Conservation (phyloP, 2,888 invertebrate genomes). For the Apocheima hispidaria region DNA sequence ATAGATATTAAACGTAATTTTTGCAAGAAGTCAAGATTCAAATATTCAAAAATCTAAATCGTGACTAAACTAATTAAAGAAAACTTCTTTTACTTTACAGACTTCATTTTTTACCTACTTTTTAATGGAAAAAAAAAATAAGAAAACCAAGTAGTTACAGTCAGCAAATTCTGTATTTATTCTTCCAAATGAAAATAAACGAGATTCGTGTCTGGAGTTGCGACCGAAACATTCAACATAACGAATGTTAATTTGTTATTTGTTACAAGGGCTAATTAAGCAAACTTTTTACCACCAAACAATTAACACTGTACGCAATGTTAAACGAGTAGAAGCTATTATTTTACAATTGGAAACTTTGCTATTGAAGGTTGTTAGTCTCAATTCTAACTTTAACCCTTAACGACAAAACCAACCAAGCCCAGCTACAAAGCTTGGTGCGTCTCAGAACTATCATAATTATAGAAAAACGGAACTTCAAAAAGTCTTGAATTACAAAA, state of each 20-base stretch:
- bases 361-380: not conserved
- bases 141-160: not conserved
- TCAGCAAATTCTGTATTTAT: not conserved
- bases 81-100: not conserved
- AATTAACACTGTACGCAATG: slow-evolving; percentile 19
- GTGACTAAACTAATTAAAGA: not conserved
- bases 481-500: no score
- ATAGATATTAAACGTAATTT: no score
- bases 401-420: no score
- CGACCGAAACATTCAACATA: slow-evolving; percentile 23
- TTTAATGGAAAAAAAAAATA: not conserved
- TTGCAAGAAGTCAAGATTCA: no score
- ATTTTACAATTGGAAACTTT: slow-evolving; percentile 3
- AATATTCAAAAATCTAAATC: no score
- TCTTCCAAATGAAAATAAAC: slow-evolving; percentile 11
- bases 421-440: no score
- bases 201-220: slow-evolving; percentile 11
- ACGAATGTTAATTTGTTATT: slow-evolving; percentile 27
- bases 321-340: slow-evolving; percentile 3
- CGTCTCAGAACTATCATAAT: no score
- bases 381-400: not conserved
- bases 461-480: no score
- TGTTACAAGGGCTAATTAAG: slow-evolving; percentile 20
- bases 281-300: slow-evolving; percentile 23
- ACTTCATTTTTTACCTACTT: not conserved